Evolutionary conservation across 1,140 invertebrate genomes (phyloP), one percentile per base, ranked within the genome.

Genomic region (Littorina saxatilis): DNA sequence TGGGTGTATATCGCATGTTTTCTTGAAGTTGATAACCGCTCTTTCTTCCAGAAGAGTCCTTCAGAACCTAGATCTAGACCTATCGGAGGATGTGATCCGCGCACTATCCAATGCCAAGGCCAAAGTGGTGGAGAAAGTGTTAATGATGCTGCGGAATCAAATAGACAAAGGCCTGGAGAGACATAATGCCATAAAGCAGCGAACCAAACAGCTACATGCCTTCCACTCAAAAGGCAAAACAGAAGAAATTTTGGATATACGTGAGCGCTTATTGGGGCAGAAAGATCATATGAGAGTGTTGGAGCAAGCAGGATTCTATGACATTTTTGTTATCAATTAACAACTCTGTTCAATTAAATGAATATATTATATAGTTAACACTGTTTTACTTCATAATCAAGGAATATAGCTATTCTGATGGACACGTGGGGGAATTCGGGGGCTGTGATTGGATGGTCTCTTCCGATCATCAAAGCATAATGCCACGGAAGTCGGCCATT

Each of bases 71-170:
- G 86, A 89, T 40, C 84, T 92, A 63, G 91, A 92, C 58, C 77
- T 92, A 29, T 87, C 88, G 2, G 91, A 92, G 61, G 91, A 92
- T 73, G 90, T 91, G 13, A 90, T 92, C 13, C 80, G 85, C 35
- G 87, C 88, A 23, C 81, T 92, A 35, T 81, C 88, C 23, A 87
- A 87, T 40, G 82, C 83, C 55, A 89, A 91, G 61, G 84, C 83
- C 17, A 85, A 82, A 52, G 89, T 91, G 11, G 87, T 91, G 1
- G 90, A 92, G 50, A 84, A 87, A 58, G 90, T 92, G 13, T 76
- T 92, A 13, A 87, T 92, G 84, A 74, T 90, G 50, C 74, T 92
- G 35, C 81, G 90, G 47, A 47, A 83, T n/a, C 91, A 92, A 84
- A 89, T 93, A 11, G 91, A 92, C 82, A 90, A 86, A 77, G 72